These are phyloP conservation scores for Muscina levida DNA, from an alignment of 2,888 invertebrate genomes.

Conservation along the genomic window DNA sequence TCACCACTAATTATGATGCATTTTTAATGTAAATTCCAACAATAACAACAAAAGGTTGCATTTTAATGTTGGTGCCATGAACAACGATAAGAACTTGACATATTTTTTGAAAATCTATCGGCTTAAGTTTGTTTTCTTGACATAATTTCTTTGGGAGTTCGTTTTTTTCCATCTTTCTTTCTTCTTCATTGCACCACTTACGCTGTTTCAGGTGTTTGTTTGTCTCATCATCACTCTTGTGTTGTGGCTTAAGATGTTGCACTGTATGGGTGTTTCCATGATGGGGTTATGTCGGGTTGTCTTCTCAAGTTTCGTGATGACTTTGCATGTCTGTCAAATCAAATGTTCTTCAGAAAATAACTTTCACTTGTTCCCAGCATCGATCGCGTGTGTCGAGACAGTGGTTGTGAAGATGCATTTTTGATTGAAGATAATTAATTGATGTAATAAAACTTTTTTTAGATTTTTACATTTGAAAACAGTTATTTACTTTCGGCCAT, in stretches of 20 bases:
- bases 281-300: not conserved
- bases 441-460: no score
- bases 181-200: no score
- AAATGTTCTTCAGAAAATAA: not conserved
- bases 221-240: not conserved
- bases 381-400: not conserved
- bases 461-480: no score
- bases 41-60: constrained; percentile 13
- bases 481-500: no score
- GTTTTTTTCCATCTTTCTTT: no score
- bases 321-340: constrained; percentile 3
- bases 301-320: constrained; percentile 26
- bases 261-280: constrained; percentile 2
- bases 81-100: constrained; percentile 57
- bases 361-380: constrained; percentile 3
- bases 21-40: constrained; percentile 17
- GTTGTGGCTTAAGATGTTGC: not conserved
- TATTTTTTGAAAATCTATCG: constrained; percentile 12
- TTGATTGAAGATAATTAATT: not conserved
- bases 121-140: not conserved
- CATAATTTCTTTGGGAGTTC: constrained; percentile 17
- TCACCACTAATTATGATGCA: constrained; percentile 50
- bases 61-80: constrained; percentile 46
- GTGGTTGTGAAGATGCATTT: constrained; percentile 13
- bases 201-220: not conserved